Percentiles rank a stretch among this genome's conserved stretches.
phyloP scores from a whole-genome alignment of 2,797 vertebrate genomes.

The Florisuga fusca region DNA sequence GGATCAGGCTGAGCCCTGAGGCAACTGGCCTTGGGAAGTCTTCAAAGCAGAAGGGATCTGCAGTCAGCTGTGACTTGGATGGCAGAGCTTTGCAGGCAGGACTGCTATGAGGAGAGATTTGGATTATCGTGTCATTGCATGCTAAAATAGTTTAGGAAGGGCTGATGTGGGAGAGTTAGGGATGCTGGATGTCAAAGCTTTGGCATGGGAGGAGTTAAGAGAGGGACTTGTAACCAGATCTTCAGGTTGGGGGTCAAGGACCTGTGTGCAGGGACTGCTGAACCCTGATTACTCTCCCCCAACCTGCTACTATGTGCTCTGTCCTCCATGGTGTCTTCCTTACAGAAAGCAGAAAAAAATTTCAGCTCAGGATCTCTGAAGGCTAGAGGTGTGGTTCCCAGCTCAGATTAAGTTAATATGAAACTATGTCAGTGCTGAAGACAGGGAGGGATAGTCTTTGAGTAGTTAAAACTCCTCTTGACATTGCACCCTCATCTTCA shows the following conservation, averaged over 20 bases:
- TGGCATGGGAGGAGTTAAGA: background rate
- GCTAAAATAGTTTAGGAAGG: background rate
- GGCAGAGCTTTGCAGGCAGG: background rate
- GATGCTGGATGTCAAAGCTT: background rate
- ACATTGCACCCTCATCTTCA: background rate
- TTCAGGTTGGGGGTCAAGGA: background rate
- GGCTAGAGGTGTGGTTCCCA: background rate
- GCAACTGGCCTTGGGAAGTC: background rate
- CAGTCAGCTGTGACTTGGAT: background rate
- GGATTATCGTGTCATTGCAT: fast-evolving
- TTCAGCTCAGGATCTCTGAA: background rate
- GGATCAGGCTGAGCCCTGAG: background rate
- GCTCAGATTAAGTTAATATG: background rate
- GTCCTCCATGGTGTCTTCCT: background rate
- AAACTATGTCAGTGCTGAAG: background rate
- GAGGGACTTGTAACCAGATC: background rate
- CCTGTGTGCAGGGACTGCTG: background rate
- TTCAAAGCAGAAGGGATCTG: background rate
- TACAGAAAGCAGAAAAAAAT: background rate
- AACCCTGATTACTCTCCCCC: background rate
- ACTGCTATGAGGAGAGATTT: background rate
- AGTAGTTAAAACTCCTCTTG: background rate
- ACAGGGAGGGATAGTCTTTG: background rate
- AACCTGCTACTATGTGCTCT: background rate
- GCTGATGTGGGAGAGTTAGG: background rate